Evolutionary conservation across 2,113 vertebrate genomes (phyloP), one percentile per base, ranked within the genome.

Genomic region (Heterochromis multidens): DNA sequence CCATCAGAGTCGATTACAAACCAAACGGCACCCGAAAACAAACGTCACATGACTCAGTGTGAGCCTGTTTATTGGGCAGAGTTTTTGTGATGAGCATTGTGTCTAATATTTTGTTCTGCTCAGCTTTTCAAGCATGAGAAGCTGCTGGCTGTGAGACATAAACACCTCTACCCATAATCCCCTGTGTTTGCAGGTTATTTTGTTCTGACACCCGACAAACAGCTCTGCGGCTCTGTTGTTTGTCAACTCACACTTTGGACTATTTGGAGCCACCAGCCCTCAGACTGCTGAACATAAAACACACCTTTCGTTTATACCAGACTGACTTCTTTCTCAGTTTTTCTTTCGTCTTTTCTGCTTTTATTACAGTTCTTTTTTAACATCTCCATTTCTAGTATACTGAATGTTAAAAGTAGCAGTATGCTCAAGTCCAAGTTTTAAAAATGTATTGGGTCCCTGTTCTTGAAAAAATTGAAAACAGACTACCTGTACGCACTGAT

Each of bases 91-190:
- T 21, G 12, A 23, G 23, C 1, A 2, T 52, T 16, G 37, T 0
- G 19, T 33, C 19, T 19, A 23, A 3, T 65, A 3, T 82, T 78
- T 61, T 59, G 16, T 29, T 35, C 23, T 23, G 21, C 23, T 78
- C 80, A 52, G 72, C 56, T 60, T 33, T 72, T 54, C 40, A 12
- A 37, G 27, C 8, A 9, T 33, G 37, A 62, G 17, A 46, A 31
- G 79, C 33, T 17, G 67, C 35, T 23, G 33, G 37, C 58, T 80
- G 62, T 0, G 31, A 60, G 54, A 60, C n/a, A 7, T 14, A 52
- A 80, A 77, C 67, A 40, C 23, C 46, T 77, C 23, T 81, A 78
- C 86, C 86, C 86, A 88, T 2, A 88, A 84, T 84, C 54, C 86
- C 78, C 16, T 35, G 70, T 67, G 87, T 46, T 61, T 70, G 61